Percentiles rank a stretch among this genome's conserved stretches.
Evolutionary conservation across 2,888 invertebrate species (phyloP).

Genomic region (Atherix ibis): DNA sequence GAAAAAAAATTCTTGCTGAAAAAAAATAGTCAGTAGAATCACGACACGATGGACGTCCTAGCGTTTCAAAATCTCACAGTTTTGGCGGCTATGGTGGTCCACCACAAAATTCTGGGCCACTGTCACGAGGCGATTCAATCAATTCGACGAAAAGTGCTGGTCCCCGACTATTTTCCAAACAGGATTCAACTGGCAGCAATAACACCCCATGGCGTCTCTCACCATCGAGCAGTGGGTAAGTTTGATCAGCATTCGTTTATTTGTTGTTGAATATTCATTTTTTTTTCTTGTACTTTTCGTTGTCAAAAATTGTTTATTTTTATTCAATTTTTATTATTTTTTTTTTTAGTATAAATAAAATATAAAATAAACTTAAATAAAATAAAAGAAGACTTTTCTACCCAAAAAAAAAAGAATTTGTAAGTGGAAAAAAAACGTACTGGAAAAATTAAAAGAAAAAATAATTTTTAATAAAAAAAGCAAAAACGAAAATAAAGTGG

Average conservation of each 20-base stretch:
- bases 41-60: slow-evolving; percentile 32
- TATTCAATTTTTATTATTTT: slow-evolving; percentile 1
- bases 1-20: slow-evolving; percentile 19
- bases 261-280: not conserved
- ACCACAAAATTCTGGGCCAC: slow-evolving; percentile 38
- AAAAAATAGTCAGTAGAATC: slow-evolving; percentile 20
- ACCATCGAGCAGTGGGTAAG: slow-evolving; percentile 33
- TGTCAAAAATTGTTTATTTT: not conserved
- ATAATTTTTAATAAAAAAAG: too few species aligned
- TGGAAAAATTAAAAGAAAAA: too few species aligned
- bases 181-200: slow-evolving; percentile 34
- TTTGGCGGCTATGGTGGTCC: slow-evolving; percentile 66
- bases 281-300: not conserved
- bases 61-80: slow-evolving; percentile 70
- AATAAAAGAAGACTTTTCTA: too few species aligned
- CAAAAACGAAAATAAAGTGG: too few species aligned
- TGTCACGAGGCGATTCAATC: slow-evolving; percentile 46
- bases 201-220: slow-evolving; percentile 31
- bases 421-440: too few species aligned
- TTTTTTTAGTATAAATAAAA: not conserved
- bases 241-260: not conserved
- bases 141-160: slow-evolving; percentile 47
- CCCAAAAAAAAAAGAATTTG: too few species aligned
- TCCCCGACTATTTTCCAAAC: slow-evolving; percentile 52
- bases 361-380: too few species aligned